Conservation (phyloP, 30 jellyfish, hydroid and myxozoan genomes). For the Aurelia coerulea region DNA sequence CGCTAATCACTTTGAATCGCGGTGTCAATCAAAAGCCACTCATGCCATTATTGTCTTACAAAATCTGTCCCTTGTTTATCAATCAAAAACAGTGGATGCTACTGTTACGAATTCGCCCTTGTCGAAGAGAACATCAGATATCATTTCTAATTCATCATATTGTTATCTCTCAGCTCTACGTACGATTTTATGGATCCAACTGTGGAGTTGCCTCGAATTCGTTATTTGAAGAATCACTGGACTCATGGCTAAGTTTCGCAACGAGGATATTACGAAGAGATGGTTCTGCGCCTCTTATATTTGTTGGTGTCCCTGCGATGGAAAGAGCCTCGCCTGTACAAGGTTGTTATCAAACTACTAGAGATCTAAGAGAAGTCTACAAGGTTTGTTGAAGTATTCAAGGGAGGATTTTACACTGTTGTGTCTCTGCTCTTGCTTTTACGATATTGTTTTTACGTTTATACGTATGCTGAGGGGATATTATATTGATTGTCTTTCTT, state of each 20-base stretch:
- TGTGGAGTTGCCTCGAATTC: constrained; percentile 66
- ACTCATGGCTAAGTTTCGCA: constrained; percentile 61
- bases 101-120: too few species aligned
- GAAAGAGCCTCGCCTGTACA: constrained; percentile 68
- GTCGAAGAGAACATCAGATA: too few species aligned
- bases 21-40: too few species aligned
- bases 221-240: constrained; percentile 47
- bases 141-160: not conserved
- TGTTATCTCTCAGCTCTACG: constrained; percentile 36
- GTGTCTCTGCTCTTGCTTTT: too few species aligned
- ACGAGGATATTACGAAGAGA: constrained; percentile 39
- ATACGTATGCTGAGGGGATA: too few species aligned
- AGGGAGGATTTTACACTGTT: too few species aligned
- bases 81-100: too few species aligned
- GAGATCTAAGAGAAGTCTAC: constrained; percentile 49
- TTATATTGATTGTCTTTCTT: too few species aligned
- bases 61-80: too few species aligned
- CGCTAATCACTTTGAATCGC: too few species aligned
- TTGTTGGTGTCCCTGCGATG: constrained; percentile 64
- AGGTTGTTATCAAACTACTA: constrained; percentile 64
- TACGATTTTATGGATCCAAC: constrained; percentile 58
- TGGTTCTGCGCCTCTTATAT: constrained; percentile 58
- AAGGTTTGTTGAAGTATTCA: not conserved
- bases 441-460: too few species aligned
- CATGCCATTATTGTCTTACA: too few species aligned